Evolutionary conservation across 2,888 invertebrate genomes (phyloP), one percentile per base, ranked within the genome.

Genomic region (Drosophila melanosoma): DNA sequence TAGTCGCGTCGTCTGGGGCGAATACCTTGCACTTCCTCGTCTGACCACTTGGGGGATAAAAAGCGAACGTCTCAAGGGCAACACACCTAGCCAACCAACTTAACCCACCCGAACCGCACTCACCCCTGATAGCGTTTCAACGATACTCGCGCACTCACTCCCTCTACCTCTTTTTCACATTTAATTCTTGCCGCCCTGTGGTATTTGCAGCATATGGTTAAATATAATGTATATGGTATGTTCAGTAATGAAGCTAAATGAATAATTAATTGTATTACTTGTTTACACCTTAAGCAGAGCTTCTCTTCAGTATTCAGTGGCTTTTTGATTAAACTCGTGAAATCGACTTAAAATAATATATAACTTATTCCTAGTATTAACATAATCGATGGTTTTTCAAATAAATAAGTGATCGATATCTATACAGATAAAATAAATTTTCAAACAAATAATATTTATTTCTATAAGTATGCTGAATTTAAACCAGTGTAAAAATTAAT

Each of bases 11-110:
- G 65, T 82, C 67, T 82, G 76, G 81, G 69, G 60, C 80, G 69
- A 66, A 82, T 65, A 70, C 69, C 73, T 79, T 82, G 72, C 72
- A 69, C 76, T 82, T 71, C 79, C 65, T 67, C 53, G 66, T 69
- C 68, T 63, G 61, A 60, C 67, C 82, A 79, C 72, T 81, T 68
- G 62, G 57, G 15, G 26, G 26, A 38, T 36, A 32, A 51, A 53
- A 62, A 68, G 56, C 63, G 59, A 67, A 64, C 58, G 54, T 77
- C 52, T 74, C 69, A 81, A 78, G 64, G 74, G 69, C 74, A 80
- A 64, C 64, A 67, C 38, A 40, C 20, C 35, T 4, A 23, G 23
- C 23, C 45, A 45, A 15, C 15, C 11, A 35, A 20, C 29, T 11
- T 26, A 35, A 42, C 40, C 15, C 33, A 33, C 56, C 23, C 29